Conservation (phyloP, 2,888 invertebrate species). For the Cataglyphis livida region DNA sequence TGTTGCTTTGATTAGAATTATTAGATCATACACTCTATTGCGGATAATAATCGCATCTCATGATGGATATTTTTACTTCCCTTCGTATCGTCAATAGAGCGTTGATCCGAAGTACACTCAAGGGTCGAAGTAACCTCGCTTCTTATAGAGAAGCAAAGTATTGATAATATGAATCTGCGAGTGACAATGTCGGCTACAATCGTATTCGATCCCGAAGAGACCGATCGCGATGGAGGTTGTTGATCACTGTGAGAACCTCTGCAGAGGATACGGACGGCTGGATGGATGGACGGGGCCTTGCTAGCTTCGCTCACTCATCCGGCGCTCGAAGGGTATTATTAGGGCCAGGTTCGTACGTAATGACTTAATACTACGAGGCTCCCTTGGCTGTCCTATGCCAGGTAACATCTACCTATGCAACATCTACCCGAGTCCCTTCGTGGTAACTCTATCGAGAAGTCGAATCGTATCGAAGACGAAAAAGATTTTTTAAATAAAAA, state of each 20-base stretch:
- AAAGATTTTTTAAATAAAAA: no score
- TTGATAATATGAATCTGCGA: slow-evolving; percentile 40
- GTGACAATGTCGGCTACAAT: slow-evolving; percentile 7
- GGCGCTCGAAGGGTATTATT: slow-evolving; percentile 80
- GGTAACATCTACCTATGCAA: slow-evolving; percentile 73
- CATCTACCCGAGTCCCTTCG: slow-evolving; percentile 59
- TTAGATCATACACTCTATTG: not conserved
- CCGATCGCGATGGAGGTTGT: slow-evolving; percentile 15
- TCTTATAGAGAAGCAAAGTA: not conserved
- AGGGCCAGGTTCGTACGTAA: slow-evolving; percentile 80
- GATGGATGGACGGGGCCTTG: slow-evolving; percentile 76
- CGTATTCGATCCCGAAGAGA: not conserved
- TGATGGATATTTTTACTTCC: not conserved
- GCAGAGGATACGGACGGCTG: slow-evolving; percentile 69
- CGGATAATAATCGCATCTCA: not conserved
- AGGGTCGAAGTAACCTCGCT: not conserved
- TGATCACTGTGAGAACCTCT: slow-evolving; percentile 73
- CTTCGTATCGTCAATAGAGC: not conserved
- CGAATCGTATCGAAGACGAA: slow-evolving; percentile 19
- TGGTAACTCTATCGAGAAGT: slow-evolving; percentile 61
- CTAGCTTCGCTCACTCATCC: slow-evolving; percentile 72
- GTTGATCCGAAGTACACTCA: not conserved
- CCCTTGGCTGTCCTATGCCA: slow-evolving; percentile 76
- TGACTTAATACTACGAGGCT: slow-evolving; percentile 82
- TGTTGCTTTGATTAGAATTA: slow-evolving; percentile 1